Evolutionary conservation across 2,888 invertebrate species (phyloP).

Genomic region (Amorpha juglandis): DNA sequence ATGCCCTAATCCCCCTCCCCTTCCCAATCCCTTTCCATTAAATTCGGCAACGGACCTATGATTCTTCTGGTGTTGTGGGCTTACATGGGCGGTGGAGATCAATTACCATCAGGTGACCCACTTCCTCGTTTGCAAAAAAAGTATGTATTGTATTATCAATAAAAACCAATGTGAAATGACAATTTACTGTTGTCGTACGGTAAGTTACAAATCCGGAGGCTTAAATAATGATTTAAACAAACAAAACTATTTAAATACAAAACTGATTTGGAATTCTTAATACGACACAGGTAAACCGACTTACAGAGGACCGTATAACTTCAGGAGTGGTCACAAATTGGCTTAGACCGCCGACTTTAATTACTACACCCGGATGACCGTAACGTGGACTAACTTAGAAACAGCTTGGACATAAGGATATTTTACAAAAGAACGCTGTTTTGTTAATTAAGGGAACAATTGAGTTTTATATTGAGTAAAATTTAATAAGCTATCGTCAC

Average conservation of each 20-base stretch:
- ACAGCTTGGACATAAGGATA: constrained; percentile 6
- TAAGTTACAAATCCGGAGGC: too few relatives aligned
- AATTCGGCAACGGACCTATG: too few relatives aligned
- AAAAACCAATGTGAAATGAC: too few relatives aligned
- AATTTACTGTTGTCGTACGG: too few relatives aligned
- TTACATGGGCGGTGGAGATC: too few relatives aligned
- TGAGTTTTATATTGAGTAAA: not conserved
- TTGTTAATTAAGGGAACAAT: constrained; percentile 14
- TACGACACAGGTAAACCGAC: constrained; percentile 36
- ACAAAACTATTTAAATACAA: not conserved
- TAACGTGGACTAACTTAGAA: constrained; percentile 27
- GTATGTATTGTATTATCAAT: too few relatives aligned
- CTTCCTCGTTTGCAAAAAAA: too few relatives aligned
- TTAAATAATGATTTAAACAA: not conserved
- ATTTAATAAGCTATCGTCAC: not conserved
- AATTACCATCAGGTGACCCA: too few relatives aligned
- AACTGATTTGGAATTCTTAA: constrained; percentile 24
- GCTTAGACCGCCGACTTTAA: constrained; percentile 27
- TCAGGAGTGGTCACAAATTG: constrained; percentile 12
- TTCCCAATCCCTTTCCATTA: too few relatives aligned
- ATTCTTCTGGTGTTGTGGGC: too few relatives aligned
- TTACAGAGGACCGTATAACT: constrained; percentile 29
- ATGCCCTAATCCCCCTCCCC: too few relatives aligned
- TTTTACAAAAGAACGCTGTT: constrained; percentile 1
- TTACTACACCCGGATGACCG: constrained; percentile 26